These are phyloP conservation scores for Tupaia tana DNA, from an alignment of 2,113 vertebrate genomes.

Conservation along the genomic window DNA sequence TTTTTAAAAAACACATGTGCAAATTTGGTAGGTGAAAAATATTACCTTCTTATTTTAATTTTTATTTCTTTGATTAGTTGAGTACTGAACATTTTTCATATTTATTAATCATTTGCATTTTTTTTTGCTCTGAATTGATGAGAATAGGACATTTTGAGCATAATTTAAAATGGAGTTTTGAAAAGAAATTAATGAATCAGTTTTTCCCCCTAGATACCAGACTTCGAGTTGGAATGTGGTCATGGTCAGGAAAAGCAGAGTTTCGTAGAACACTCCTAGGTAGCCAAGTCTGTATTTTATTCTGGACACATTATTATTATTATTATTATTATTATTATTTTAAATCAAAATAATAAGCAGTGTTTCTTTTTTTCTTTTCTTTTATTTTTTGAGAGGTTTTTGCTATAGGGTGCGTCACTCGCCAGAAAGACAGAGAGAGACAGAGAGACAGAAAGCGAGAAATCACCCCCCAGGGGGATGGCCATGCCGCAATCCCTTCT, in stretches of 20 bases:
- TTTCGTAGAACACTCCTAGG: neutral
- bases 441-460: too few species aligned
- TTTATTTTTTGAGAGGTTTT: too few species aligned
- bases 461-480: too few species aligned
- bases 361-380: too few species aligned
- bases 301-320: neutral
- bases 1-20: neutral
- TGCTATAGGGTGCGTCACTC: too few species aligned
- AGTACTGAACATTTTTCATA: conserved; percentile 60
- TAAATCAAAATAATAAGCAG: too few species aligned
- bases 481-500: too few species aligned
- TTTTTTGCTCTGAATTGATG: conserved; percentile 55
- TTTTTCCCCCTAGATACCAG: neutral
- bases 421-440: too few species aligned
- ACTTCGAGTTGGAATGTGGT: conserved; percentile 4
- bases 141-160: conserved; percentile 60
- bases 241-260: conserved; percentile 43
- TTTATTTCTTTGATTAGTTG: conserved; percentile 74
- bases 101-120: conserved; percentile 71
- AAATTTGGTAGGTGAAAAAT: conserved; percentile 65
- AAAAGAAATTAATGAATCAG: conserved; percentile 38
- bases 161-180: conserved; percentile 61
- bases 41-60: conserved; percentile 66
- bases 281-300: conserved; percentile 42
- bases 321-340: neutral